Percentiles rank a stretch among this genome's conserved stretches.
Evolutionary conservation across 2,888 invertebrate genomes (phyloP).

Genomic region (Chymomyza fuscimana): DNA sequence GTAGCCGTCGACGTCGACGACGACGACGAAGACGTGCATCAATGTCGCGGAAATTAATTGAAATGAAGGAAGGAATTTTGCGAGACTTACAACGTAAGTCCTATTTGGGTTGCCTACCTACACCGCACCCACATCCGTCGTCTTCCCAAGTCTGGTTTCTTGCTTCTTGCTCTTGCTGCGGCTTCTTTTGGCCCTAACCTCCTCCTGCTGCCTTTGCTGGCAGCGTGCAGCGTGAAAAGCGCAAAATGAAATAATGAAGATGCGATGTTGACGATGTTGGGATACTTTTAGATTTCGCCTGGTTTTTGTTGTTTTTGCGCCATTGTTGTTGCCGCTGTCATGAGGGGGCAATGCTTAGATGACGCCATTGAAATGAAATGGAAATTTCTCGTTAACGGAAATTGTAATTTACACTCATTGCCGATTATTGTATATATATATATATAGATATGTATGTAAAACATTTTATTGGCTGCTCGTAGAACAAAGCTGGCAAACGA

Average conservation of each 20-base stretch:
- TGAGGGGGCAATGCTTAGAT: neutral
- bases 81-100: slow-evolving; percentile 36
- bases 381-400: slow-evolving; percentile 23
- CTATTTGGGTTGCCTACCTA: slow-evolving; percentile 18
- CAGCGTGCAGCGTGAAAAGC: slow-evolving; percentile 19
- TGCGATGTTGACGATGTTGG: slow-evolving; percentile 17
- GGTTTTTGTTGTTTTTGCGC: neutral
- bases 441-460: too few species aligned
- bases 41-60: slow-evolving; percentile 73
- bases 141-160: neutral
- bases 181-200: neutral
- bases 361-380: neutral
- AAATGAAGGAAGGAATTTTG: slow-evolving; percentile 62
- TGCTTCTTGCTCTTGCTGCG: neutral
- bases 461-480: too few species aligned
- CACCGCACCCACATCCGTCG: neutral
- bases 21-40: slow-evolving; percentile 48
- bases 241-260: slow-evolving; percentile 45
- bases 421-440: slow-evolving; percentile 43
- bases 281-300: neutral
- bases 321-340: slow-evolving; percentile 1
- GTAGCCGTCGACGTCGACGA: neutral
- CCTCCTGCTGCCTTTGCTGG: neutral
- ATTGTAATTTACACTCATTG: slow-evolving; percentile 47
- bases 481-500: too few species aligned